phyloP scores from a whole-genome alignment of 2,113 vertebrate species.

The Trichomycterus rosablanca region DNA sequence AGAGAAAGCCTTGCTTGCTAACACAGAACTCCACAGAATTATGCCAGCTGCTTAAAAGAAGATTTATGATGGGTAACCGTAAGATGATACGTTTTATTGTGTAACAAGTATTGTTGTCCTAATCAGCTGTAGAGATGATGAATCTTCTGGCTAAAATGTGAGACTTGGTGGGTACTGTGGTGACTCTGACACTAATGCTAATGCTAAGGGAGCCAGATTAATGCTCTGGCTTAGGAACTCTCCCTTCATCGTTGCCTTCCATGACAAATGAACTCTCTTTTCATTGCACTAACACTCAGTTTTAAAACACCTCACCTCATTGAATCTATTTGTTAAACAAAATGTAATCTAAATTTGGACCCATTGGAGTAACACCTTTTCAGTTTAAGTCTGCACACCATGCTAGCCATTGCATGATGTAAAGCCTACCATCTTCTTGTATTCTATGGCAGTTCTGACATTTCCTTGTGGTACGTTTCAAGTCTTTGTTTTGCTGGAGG shows the following conservation, averaged over 20 bases:
- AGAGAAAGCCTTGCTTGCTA: background rate
- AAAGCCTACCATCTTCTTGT: too few species aligned
- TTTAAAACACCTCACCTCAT: too few species aligned
- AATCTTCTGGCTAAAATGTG: constrained; percentile 27
- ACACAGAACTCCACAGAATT: background rate
- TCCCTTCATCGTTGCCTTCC: constrained; percentile 8
- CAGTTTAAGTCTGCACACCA: too few species aligned
- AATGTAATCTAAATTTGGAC: too few species aligned
- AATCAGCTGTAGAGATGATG: constrained; percentile 40
- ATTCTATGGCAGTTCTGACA: too few species aligned
- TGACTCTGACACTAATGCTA: constrained; percentile 32
- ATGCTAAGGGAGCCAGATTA: constrained; percentile 38
- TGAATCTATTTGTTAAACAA: too few species aligned
- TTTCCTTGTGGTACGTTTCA: too few species aligned
- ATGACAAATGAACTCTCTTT: background rate
- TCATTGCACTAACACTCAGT: too few species aligned
- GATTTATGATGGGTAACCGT: constrained; percentile 37
- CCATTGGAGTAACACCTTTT: too few species aligned
- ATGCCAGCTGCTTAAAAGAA: constrained; percentile 32
- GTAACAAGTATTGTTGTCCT: constrained; percentile 42
- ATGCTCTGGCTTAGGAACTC: constrained; percentile 31
- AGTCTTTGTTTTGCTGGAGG: too few species aligned
- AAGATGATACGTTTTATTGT: constrained; percentile 37
- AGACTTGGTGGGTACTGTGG: constrained; percentile 5
- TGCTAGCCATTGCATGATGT: too few species aligned